Evolutionary conservation across 2,797 vertebrate genomes (phyloP), one percentile per base, ranked within the genome.

Genomic region (Threskiornis aethiopicus): DNA sequence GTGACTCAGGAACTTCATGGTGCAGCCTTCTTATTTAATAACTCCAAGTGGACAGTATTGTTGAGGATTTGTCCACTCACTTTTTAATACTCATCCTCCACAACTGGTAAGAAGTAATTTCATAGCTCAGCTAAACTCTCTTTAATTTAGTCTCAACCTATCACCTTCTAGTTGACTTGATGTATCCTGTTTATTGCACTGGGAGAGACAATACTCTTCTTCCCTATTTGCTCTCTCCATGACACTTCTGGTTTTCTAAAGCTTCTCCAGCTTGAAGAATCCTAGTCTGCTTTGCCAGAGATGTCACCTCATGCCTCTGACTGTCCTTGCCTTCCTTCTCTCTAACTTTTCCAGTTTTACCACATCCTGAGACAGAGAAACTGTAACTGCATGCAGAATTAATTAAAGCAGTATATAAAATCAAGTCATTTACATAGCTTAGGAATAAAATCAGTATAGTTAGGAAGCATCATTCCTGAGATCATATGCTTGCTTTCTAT

Each of bases 21-120:
- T 72, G 2, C 18, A 69, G 24, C 3, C 10, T 64, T 79, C 79
- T 19, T 54, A 25, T 54, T 51, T 84, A 75, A n/a, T 64, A 84
- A 84, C 0, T 1, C 0, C 0, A 18, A 33, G 5, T 42, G 31
- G 15, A 15, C 8, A 52, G 4, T 17, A 42, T 6, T 42, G 4
- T 44, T 83, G 44, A 18, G 12, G 28, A 73, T 24, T 67, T 87
- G n/a, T 17, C 9, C 6, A n/a, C 10, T 76, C 37, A 31, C 5
- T 73, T 76, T 73, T 66, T 64, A 64, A 64, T 10, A 39, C 7
- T 52, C 5, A 70, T 58, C 9, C 6, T 77, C 57, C 39, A 58
- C 24, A 71, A n/a, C 26, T 52, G 16, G 25, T 35, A 69, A 19
- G 0, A 5, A 51, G 5, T 42, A 62, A 66, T 51, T 73, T 81